Base-by-base conservation (phyloP, 2,797 vertebrate genomes). In the Dryobates pubescens region DNA sequence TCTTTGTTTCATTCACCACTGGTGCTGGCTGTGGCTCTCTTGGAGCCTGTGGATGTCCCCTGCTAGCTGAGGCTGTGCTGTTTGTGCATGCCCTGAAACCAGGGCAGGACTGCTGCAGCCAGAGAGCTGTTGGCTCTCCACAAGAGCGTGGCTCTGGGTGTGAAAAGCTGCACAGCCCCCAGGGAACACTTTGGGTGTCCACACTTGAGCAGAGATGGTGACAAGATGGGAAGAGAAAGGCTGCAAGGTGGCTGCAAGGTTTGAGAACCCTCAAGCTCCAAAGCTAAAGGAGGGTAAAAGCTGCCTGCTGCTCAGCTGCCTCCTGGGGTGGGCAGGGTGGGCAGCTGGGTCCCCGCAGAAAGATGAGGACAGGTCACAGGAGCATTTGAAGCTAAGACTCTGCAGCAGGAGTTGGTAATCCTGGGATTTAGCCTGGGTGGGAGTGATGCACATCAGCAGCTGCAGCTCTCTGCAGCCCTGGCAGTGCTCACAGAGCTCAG, bases 1-100 rank as follows among this genome's bases (percentile, higher is more conserved):
- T 87, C 53, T 72, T 74, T 62, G n/a, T 43, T 91, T 90, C 23
- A 82, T 86, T 90, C 81, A 51, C 47, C 45, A 92, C 84, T 87
- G 86, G 80, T 95, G 90, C 92, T 94, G 88, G 81, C 91, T 85
- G 54, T 65, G 83, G 62, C n/a, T 88, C 13, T 85, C 89, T 85
- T 91, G 82, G 86, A 90, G 16, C 3, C 81, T 24, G 29, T 73
- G 81, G 88, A 84, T 93, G 90, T 93, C 91, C 41, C 2, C 30
- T 83, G 76, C 76, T 86, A 70, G 70, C 82, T 61, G 77, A 63
- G 68, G 36, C 73, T 58, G 58, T 51, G 91, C 26, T 88, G 73
- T 90, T 90, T 90, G 82, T 24, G 24, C 70, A 82, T 64, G 76
- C 89, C 0, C 6, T 45, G 56, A 63, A 81, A 83, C 12, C 51